phyloP scores from a whole-genome alignment of 1,140 invertebrate species.

The Homalodisca vitripennis region DNA sequence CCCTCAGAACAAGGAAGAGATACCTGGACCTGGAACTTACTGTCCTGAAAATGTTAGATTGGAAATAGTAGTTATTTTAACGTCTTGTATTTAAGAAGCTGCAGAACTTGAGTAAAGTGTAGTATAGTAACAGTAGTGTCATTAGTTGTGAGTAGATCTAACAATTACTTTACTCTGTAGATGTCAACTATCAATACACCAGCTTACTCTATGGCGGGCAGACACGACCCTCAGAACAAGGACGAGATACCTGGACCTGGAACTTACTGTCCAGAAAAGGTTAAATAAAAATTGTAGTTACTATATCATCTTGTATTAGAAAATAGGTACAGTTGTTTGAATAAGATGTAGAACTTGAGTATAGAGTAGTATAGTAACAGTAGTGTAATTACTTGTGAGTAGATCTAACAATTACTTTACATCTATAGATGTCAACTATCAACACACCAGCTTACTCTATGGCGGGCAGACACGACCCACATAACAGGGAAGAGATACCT shows the following conservation, averaged over 20 bases:
- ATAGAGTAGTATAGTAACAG: neutral
- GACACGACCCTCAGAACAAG: slow-evolving; percentile 38
- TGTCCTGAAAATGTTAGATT: slow-evolving; percentile 15
- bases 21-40: slow-evolving; percentile 88
- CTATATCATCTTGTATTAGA: too few relatives aligned
- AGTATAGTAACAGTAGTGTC: slow-evolving; percentile 24
- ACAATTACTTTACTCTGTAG: slow-evolving; percentile 13
- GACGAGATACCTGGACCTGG: slow-evolving; percentile 62
- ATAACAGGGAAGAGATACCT: slow-evolving; percentile 51
- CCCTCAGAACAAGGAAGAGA: slow-evolving; percentile 55
- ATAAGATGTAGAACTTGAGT: neutral
- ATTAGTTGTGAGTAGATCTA: slow-evolving; percentile 37
- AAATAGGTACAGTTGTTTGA: too few relatives aligned
- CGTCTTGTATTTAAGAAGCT: neutral
- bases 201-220: neutral
- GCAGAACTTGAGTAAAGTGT: neutral
- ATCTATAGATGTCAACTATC: slow-evolving; percentile 38
- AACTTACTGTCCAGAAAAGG: slow-evolving; percentile 47
- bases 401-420: slow-evolving; percentile 40
- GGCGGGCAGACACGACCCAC: slow-evolving; percentile 15
- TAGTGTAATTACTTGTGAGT: slow-evolving; percentile 38
- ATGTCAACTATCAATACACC: slow-evolving; percentile 39
- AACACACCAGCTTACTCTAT: slow-evolving; percentile 33
- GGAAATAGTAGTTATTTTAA: slow-evolving; percentile 26
- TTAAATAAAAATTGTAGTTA: too few relatives aligned